Evolutionary conservation across 2,888 invertebrate species (phyloP), one percentile per base, ranked within the genome.

Genomic region (Agapetus fuscipes): DNA sequence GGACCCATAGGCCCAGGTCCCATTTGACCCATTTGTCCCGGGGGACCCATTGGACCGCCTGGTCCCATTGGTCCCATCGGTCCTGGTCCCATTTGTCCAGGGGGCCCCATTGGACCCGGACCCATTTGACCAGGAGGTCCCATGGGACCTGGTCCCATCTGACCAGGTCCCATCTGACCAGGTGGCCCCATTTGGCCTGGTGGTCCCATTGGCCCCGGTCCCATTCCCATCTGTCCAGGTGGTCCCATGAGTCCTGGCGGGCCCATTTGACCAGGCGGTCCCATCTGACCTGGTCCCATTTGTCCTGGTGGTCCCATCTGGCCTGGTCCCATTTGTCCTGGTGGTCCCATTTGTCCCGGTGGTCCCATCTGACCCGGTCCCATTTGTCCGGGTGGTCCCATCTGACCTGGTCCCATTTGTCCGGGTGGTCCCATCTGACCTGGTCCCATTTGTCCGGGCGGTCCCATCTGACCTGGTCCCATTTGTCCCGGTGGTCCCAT

Each of bases 401-500:
- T n/a, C n/a, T n/a, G n/a, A 14, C 16, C 16, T 2, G 36, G 31
- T 9, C 41, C 36, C 36, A 42, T 34, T 15, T 28, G 37, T 9
- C 24, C 24, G 2, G 34, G 35, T 11, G 32, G 32, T 3, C 36
- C 36, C 30, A 1, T 17, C 12, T 54, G 58, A 53, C 52, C 20
- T 57, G 57, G 2, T 52, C 60, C 11, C 33, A 32, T 35, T 45
- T 48, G 54, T 50, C 50, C 9, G 55, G 52, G 49, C 50, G 34
- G 33, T 46, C 50, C 37, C 54, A 61, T 59, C 2, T 64, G 61
- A 1, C 52, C 61, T 56, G 59, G 58, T 50, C 1, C 59, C 58
- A 15, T 62, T 59, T 14, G 63, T 60, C n/a, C 63, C 61, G 12
- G 60, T 27, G 58, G 61, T 58, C 50, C 60, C 60, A 52, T 42